phyloP scores from a whole-genome alignment of 1,140 invertebrate genomes.

The Bombus polaris region DNA sequence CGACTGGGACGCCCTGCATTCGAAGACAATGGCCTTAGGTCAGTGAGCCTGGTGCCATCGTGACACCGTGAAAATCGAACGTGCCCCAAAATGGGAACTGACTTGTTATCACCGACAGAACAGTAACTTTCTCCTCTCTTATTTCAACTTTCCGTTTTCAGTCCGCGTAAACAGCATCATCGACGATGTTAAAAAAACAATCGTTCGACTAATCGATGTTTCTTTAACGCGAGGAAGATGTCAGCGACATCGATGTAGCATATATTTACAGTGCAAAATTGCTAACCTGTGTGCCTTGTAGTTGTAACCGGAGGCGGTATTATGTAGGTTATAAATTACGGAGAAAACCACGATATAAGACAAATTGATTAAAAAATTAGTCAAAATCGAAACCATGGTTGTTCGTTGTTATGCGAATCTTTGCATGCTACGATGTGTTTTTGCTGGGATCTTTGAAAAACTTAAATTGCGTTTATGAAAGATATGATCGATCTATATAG shows the following conservation, averaged over 20 bases:
- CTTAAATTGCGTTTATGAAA: neutral
- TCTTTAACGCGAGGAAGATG: neutral
- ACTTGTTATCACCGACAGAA: neutral
- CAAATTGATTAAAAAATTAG: neutral
- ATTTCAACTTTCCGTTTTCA: neutral
- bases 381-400: neutral
- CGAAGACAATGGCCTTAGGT: slow-evolving; percentile 68
- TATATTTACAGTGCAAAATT: neutral
- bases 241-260: no score
- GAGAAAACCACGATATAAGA: neutral
- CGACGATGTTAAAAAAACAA: no score
- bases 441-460: neutral
- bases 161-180: neutral
- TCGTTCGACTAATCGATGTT: neutral
- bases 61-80: slow-evolving; percentile 46
- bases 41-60: slow-evolving; percentile 61
- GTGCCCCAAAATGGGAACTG: neutral
- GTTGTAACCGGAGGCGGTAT: no score
- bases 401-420: neutral
- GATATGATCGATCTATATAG: neutral
- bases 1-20: slow-evolving; percentile 67
- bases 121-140: neutral
- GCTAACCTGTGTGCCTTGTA: neutral
- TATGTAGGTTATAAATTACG: neutral
- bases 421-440: no score